phyloP scores from a whole-genome alignment of 2,113 vertebrate genomes.

The Ceyx melanurus region DNA sequence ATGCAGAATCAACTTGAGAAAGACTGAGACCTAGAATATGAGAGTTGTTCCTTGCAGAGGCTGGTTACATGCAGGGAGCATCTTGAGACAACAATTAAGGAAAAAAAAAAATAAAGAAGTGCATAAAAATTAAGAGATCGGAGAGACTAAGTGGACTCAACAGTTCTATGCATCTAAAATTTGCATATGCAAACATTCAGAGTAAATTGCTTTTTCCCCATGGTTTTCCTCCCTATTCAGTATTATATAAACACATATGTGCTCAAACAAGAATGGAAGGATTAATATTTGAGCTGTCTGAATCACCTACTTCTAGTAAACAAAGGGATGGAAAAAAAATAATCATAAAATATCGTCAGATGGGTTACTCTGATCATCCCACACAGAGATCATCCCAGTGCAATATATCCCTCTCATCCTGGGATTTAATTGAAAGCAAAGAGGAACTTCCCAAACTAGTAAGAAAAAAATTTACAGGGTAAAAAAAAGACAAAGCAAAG shows the following conservation, averaged over 20 bases:
- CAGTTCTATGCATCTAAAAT: constrained; percentile 32
- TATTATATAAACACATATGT: background rate
- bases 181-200: constrained; percentile 56
- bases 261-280: background rate
- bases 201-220: constrained; percentile 60
- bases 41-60: constrained; percentile 69
- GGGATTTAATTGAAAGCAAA: background rate
- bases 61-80: constrained; percentile 65
- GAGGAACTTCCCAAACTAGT: background rate
- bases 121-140: constrained; percentile 41
- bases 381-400: constrained; percentile 13
- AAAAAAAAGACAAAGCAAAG: constrained; percentile 1
- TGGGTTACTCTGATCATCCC: background rate
- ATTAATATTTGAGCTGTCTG: background rate
- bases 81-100: constrained; percentile 46
- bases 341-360: background rate
- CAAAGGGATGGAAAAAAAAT: background rate
- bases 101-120: constrained; percentile 38
- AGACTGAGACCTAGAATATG: constrained; percentile 65
- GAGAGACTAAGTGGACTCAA: constrained; percentile 29
- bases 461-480: background rate
- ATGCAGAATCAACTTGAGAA: constrained; percentile 51
- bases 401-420: background rate
- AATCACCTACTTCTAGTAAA: background rate
- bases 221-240: constrained; percentile 48